Conservation (phyloP, 2,113 vertebrate species). For the Brevimyrus niger region DNA sequence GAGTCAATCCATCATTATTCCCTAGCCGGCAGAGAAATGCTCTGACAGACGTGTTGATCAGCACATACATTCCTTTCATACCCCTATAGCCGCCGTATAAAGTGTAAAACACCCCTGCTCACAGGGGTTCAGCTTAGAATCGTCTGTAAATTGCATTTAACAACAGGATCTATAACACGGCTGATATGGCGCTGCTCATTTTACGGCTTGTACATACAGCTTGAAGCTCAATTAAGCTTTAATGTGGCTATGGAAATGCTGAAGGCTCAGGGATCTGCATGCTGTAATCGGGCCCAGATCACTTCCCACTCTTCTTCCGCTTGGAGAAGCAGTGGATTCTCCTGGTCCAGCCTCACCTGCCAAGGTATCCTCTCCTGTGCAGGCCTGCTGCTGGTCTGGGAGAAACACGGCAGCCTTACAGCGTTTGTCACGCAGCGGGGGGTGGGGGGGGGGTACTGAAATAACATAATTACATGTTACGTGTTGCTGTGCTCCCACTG, state of each 20-base stretch:
- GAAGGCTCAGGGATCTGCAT: neutral
- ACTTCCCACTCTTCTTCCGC: neutral
- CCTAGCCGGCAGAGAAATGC: neutral
- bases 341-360: neutral
- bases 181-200: neutral
- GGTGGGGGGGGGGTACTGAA: neutral
- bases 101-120: neutral
- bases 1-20: neutral
- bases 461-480: neutral
- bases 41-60: neutral
- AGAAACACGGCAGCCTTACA: neutral
- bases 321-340: neutral
- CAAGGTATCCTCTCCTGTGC: neutral
- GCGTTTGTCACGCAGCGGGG: neutral
- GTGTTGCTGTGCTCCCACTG: neutral
- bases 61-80: neutral
- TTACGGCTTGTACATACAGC: neutral
- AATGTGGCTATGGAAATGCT: neutral
- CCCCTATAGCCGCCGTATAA: neutral
- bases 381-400: neutral
- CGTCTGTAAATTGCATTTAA: neutral
- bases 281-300: neutral
- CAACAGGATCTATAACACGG: neutral
- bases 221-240: conserved; percentile 1
- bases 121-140: neutral